Percentiles rank a stretch among this genome's conserved stretches.
These are phyloP conservation scores for Silurus asotus DNA, from an alignment of 2,113 vertebrate genomes.

Conservation along the genomic window DNA sequence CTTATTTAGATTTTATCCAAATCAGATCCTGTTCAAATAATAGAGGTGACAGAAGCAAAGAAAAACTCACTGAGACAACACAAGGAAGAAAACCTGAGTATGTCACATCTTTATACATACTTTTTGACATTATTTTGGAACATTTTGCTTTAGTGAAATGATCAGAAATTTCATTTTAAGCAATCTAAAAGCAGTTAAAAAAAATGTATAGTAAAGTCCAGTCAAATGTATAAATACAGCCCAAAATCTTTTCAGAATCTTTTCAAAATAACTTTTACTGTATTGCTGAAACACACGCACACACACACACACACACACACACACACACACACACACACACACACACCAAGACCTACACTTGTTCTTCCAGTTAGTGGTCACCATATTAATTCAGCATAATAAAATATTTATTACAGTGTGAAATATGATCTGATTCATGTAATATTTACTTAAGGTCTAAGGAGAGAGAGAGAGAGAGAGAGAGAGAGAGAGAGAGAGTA, in stretches of 20 bases:
- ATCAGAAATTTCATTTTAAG: not conserved
- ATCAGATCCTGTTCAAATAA: not conserved
- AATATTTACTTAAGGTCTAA: slow-evolving; percentile 51
- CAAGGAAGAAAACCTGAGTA: not conserved
- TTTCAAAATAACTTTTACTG: not conserved
- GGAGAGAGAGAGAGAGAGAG: slow-evolving; percentile 3
- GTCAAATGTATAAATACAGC: not conserved
- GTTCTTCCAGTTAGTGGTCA: slow-evolving; percentile 38
- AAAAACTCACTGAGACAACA: not conserved
- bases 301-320: slow-evolving; percentile 13
- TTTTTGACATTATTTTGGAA: not conserved
- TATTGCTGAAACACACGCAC: not conserved
- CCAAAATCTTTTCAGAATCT: not conserved
- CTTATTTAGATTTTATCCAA: not conserved
- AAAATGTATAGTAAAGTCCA: not conserved
- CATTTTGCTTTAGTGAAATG: not conserved
- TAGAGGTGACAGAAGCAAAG: not conserved
- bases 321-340: slow-evolving; percentile 30
- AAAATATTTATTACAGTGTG: slow-evolving; percentile 47
- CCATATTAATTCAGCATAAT: slow-evolving; percentile 48
- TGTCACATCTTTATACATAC: not conserved
- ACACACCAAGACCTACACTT: slow-evolving; percentile 45
- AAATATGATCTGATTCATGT: slow-evolving; percentile 52
- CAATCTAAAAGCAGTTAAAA: not conserved
- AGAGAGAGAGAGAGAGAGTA: slow-evolving; percentile 14